Percentiles rank a stretch among this genome's conserved stretches.
Conservation (phyloP, 2,888 invertebrate species). For the Unio delphinus region DNA sequence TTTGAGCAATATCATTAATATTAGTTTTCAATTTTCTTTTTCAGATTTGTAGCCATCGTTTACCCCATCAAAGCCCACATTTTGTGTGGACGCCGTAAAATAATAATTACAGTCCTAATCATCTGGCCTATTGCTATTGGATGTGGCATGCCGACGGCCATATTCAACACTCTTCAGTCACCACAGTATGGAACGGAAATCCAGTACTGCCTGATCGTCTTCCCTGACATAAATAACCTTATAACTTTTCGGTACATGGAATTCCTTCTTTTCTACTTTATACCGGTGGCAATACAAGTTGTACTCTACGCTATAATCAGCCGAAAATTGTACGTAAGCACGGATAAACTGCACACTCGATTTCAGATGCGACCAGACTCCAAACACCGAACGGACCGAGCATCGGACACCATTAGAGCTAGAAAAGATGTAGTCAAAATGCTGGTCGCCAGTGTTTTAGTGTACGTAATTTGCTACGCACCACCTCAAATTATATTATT, state of each 20-base stretch:
- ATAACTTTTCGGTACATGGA: slow-evolving; percentile 64
- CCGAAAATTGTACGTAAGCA: slow-evolving; percentile 63
- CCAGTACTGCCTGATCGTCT: slow-evolving; percentile 58
- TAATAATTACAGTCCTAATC: slow-evolving; percentile 60
- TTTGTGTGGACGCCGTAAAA: slow-evolving; percentile 65
- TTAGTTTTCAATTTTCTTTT: slow-evolving; percentile 14
- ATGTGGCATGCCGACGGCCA: slow-evolving; percentile 65
- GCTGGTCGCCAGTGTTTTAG: slow-evolving; percentile 72
- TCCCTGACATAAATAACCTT: slow-evolving; percentile 45
- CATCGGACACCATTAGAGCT: slow-evolving; percentile 62
- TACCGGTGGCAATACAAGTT: slow-evolving; percentile 67
- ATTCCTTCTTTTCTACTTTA: slow-evolving; percentile 67
- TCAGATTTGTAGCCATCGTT: slow-evolving; percentile 71
- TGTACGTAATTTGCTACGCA: slow-evolving; percentile 73
- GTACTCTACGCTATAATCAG: slow-evolving; percentile 67
- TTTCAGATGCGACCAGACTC: slow-evolving; percentile 51
- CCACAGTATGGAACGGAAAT: slow-evolving; percentile 33
- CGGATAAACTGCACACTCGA: slow-evolving; percentile 54
- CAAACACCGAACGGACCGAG: slow-evolving; percentile 51
- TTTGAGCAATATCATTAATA: too few relatives aligned
- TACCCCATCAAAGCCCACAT: slow-evolving; percentile 71
- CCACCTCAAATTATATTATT: slow-evolving; percentile 71
- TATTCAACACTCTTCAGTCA: slow-evolving; percentile 53
- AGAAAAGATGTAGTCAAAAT: slow-evolving; percentile 73
- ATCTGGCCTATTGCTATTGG: slow-evolving; percentile 67